Percentiles rank a stretch among this genome's conserved stretches.
These are phyloP conservation scores for Tuberolachnus salignus DNA, from an alignment of 2,888 invertebrate species.

Conservation along the genomic window DNA sequence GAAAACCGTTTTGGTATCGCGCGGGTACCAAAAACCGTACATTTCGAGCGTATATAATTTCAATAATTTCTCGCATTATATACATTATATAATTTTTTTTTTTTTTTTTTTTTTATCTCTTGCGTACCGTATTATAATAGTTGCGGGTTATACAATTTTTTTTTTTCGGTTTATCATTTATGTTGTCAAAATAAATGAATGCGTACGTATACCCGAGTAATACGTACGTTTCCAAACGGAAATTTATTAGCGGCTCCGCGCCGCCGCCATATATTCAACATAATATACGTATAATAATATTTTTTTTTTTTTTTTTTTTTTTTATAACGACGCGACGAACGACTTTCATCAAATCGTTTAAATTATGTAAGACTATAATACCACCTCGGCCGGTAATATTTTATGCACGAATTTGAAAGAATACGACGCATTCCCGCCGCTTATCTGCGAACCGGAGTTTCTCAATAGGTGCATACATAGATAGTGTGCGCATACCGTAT, in stretches of 20 bases:
- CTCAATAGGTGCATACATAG: background rate
- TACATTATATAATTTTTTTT: background rate
- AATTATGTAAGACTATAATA: slow-evolving; percentile 7
- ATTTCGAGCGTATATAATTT: slow-evolving; percentile 5
- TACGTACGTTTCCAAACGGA: slow-evolving; percentile 10
- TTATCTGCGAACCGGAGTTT: slow-evolving; percentile 1
- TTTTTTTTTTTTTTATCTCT: background rate
- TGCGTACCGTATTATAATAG: background rate
- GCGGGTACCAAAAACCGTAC: too few species aligned
- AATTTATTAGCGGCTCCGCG: background rate
- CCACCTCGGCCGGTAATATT: background rate
- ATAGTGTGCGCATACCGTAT: too few species aligned
- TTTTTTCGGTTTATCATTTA: slow-evolving; percentile 2
- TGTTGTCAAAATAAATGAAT: slow-evolving; percentile 11
- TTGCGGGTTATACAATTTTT: slow-evolving; percentile 22
- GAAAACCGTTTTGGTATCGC: background rate
- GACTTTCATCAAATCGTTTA: slow-evolving; percentile 31
- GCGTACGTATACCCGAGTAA: background rate
- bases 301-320: too few species aligned
- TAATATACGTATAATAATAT: background rate
- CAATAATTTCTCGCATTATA: slow-evolving; percentile 6
- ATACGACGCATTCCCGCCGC: background rate
- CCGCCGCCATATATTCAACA: background rate
- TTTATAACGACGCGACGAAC: background rate
- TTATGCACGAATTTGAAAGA: slow-evolving; percentile 19